Conservation (phyloP, 2,888 invertebrate species). For the Pollenia amentaria region DNA sequence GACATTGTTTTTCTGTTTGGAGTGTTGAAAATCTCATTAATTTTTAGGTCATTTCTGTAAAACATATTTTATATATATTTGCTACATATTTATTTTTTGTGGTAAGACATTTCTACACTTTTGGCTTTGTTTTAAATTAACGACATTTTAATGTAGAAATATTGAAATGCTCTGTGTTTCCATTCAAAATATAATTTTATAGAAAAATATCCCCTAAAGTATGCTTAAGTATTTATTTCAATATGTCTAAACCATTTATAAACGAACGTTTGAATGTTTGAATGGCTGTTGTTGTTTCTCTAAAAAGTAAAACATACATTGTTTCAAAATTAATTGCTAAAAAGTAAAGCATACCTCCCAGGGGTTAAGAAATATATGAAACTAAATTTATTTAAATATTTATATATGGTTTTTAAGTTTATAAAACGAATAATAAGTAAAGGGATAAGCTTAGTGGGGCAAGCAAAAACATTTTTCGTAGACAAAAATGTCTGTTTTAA, state of each 20-base stretch:
- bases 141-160: conserved; percentile 40
- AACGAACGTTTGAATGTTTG: background rate
- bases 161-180: background rate
- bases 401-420: too few species aligned
- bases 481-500: too few species aligned
- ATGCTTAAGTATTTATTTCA: conserved; percentile 47
- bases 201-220: conserved; percentile 22
- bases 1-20: background rate
- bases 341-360: background rate
- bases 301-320: conserved; percentile 52
- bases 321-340: background rate
- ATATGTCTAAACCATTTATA: background rate
- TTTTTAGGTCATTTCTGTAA: conserved; percentile 20
- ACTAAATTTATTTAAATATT: too few species aligned
- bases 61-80: conserved; percentile 2
- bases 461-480: too few species aligned
- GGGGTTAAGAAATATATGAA: background rate
- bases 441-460: too few species aligned
- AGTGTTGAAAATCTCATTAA: background rate
- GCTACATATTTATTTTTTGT: conserved; percentile 2
- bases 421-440: too few species aligned
- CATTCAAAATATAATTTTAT: background rate
- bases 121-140: conserved; percentile 36
- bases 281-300: background rate
- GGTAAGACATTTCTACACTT: background rate